Conservation (phyloP, 53 echinoderm and acorn worm genomes). For the Holothuria leucospilota region DNA sequence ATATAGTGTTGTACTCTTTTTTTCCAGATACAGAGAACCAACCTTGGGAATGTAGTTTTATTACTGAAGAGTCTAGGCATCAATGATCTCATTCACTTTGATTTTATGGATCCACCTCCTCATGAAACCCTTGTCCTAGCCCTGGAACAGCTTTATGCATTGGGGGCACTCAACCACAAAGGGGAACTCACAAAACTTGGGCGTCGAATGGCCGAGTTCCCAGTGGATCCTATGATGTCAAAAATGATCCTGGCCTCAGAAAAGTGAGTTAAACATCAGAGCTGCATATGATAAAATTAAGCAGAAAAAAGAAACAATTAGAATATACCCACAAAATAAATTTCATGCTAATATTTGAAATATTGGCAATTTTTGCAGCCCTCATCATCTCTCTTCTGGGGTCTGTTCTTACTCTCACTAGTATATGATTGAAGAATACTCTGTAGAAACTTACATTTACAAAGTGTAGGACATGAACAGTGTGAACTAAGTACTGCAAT, state of each 20-base stretch:
- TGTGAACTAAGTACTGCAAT: no score
- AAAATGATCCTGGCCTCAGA: constrained; percentile 98
- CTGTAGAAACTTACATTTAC: no score
- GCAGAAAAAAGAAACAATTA: no score
- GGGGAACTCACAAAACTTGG: constrained; percentile 97
- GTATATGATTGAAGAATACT: no score
- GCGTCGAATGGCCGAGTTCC: constrained; percentile 94
- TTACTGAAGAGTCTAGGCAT: constrained; percentile 93
- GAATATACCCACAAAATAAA: no score
- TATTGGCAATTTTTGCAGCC: no score
- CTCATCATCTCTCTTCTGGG: no score
- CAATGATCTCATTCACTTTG: constrained; percentile 99
- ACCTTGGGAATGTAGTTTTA: constrained; percentile 92
- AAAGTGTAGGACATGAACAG: no score
- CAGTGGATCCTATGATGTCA: constrained; percentile 96
- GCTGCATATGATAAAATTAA: no score
- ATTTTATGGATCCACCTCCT: constrained; percentile 98
- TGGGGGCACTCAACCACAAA: constrained; percentile 96
- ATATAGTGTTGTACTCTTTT: neutral
- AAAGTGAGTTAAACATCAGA: constrained; percentile 61
- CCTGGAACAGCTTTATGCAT: constrained; percentile 95
- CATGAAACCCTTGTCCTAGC: constrained; percentile 95
- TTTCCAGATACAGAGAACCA: constrained; percentile 92
- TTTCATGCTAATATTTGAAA: no score
- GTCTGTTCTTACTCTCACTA: no score